Evolutionary conservation across 2,888 invertebrate genomes (phyloP), one percentile per base, ranked within the genome.

Genomic region (Bombylius major): DNA sequence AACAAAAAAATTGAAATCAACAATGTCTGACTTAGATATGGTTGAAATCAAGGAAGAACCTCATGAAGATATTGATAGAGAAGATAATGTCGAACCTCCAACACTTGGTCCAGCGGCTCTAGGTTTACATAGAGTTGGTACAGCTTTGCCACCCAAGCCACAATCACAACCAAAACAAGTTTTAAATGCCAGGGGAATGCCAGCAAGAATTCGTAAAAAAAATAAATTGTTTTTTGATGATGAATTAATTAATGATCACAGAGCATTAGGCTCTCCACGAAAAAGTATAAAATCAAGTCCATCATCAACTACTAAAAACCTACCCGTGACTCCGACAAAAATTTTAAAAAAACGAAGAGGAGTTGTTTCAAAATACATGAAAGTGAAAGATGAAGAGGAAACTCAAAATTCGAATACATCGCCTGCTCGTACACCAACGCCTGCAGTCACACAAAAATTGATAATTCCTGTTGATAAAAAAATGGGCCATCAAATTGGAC

Each of bases 181-280:
- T 62, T 75, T 91, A 4, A 91, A 91, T 70, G 85, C 89, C 4
- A 79, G 91, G 65, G 91, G 91, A 50, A 91, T 90, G 89, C 93
- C 93, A 54, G 90, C 89, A 6, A 80, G 94, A 57, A 91, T 92
- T 62, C 80, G 93, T 39, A 94, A 93, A 72, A 88, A 89, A 68
- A 94, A 94, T 71, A 82, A 84, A 66, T 78, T 92, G 55, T 93
- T 93, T 70, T 93, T 84, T 72, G 92, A 93, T 71, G 93, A 94
- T 71, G 88, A 91, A 69, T 82, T 89, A 66, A 85, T 90, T 31
- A 89, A 89, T 67, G 87, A 84, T 60, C 82, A 86, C 48, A 86
- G 87, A 66, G 85, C 87, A 51, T 82, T 88, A 23, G 69, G 13
- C 52, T 73, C 73, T 9, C 78, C 79, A 12, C 70, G 61, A 50